These are phyloP conservation scores for Cyrtodaria siliqua DNA, from an alignment of 2,888 invertebrate genomes.

Conservation along the genomic window DNA sequence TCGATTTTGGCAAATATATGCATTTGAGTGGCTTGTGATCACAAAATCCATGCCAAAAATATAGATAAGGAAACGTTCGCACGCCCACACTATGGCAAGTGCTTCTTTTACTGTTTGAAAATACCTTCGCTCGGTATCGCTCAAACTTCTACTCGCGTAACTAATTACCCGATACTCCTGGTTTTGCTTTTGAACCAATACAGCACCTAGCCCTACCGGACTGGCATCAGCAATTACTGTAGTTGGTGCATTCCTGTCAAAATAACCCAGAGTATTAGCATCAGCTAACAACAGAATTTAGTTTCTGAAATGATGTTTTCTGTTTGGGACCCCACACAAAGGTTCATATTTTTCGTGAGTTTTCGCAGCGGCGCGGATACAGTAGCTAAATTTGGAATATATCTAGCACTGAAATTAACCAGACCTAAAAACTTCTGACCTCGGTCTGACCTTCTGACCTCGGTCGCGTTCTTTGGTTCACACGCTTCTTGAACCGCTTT, in stretches of 20 bases:
- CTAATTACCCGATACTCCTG: slow-evolving; percentile 26
- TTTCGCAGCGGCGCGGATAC: slow-evolving; percentile 34
- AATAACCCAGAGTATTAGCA: slow-evolving; percentile 7
- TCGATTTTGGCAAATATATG: slow-evolving; percentile 65
- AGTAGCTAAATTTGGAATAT: slow-evolving; percentile 52
- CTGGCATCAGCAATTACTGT: slow-evolving; percentile 42
- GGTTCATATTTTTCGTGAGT: slow-evolving; percentile 17
- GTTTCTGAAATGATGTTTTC: slow-evolving; percentile 10
- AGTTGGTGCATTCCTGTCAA: slow-evolving; percentile 9
- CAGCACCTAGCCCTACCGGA: slow-evolving; percentile 45
- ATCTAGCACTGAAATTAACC: slow-evolving; percentile 35
- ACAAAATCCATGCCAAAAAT: slow-evolving; percentile 14
- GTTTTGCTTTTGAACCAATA: too few relatives aligned
- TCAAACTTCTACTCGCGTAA: slow-evolving; percentile 49
- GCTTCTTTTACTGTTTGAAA: slow-evolving; percentile 51
- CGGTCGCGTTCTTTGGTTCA: slow-evolving; percentile 51
- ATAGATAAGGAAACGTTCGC: slow-evolving; percentile 63
- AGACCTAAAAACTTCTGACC: slow-evolving; percentile 32
- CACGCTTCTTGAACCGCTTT: slow-evolving; percentile 21
- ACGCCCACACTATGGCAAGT: slow-evolving; percentile 64
- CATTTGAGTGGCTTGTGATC: slow-evolving; percentile 42
- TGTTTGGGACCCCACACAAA: slow-evolving; percentile 22
- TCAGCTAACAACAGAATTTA: slow-evolving; percentile 7
- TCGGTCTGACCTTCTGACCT: slow-evolving; percentile 47
- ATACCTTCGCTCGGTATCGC: slow-evolving; percentile 43